These are phyloP conservation scores for Equus quagga DNA, from an alignment of 2,113 vertebrate genomes.

Conservation along the genomic window DNA sequence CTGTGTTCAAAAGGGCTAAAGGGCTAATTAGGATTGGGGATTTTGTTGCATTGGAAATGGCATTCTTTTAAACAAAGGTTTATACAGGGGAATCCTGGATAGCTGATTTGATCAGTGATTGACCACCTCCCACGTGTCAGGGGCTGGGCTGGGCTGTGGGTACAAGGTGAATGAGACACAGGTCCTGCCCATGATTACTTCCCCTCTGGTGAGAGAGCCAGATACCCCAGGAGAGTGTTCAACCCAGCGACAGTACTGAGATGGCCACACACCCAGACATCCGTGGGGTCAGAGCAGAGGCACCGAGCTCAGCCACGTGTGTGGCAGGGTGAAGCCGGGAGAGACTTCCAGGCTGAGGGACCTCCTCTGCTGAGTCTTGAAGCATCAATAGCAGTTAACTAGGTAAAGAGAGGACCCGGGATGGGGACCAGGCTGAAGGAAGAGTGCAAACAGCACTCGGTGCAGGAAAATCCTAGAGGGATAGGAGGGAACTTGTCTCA, in stretches of 20 bases:
- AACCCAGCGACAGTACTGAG: accelerated
- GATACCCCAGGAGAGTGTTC: neutral
- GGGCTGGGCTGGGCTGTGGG: neutral
- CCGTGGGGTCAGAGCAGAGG: neutral
- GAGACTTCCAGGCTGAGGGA: neutral
- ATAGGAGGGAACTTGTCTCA: neutral
- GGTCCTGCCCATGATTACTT: neutral
- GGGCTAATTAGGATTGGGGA: neutral
- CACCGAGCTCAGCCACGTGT: neutral
- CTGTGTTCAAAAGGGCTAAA: neutral
- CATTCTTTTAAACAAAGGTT: neutral
- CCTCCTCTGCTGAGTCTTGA: neutral
- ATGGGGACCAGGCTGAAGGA: neutral
- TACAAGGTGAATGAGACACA: accelerated
- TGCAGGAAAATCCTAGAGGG: neutral
- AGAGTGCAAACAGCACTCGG: accelerated
- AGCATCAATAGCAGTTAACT: neutral
- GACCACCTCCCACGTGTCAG: accelerated
- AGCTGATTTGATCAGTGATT: accelerated
- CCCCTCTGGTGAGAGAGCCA: neutral
- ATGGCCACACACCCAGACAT: neutral
- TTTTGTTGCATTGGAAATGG: neutral
- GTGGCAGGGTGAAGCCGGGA: accelerated
- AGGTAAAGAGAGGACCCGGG: accelerated
- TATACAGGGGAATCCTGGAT: neutral